Evolutionary conservation across 2,888 invertebrate species (phyloP).

Genomic region (Drosophila yooni): DNA sequence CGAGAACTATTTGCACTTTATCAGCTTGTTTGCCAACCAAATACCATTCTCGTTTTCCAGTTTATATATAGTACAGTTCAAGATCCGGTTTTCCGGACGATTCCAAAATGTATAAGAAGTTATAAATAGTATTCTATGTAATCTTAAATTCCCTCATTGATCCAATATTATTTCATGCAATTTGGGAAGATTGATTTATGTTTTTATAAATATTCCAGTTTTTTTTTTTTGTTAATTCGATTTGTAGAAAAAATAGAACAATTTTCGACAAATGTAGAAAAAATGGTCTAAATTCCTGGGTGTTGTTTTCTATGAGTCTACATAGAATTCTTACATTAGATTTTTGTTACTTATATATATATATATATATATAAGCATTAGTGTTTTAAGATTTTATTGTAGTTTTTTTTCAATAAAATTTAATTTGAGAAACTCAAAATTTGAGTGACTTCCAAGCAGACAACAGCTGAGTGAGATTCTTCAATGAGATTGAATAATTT

Average conservation of each 20-base stretch:
- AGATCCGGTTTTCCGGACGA: not conserved
- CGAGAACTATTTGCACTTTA: not conserved
- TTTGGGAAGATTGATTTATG: not conserved
- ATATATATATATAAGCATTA: not conserved
- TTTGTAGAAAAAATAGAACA: not conserved
- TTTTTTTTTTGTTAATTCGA: not conserved
- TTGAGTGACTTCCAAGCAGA: not conserved
- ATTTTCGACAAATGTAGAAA: not conserved
- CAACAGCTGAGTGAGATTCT: not conserved
- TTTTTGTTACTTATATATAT: not conserved
- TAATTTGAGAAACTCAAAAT: not conserved
- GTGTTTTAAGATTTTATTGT: not conserved
- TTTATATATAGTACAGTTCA: not conserved
- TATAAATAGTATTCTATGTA: not conserved
- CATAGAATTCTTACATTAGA: not conserved
- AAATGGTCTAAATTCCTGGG: no score
- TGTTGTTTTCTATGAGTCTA: not conserved
- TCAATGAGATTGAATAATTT: not conserved
- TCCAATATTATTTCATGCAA: not conserved
- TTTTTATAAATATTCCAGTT: not conserved
- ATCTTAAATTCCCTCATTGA: not conserved
- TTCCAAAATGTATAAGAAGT: not conserved
- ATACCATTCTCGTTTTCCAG: not conserved
- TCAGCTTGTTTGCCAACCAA: slow-evolving; percentile 2
- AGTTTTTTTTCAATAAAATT: not conserved